phyloP scores from a whole-genome alignment of 1,140 invertebrate species.

The Scaptomyza pallida region DNA sequence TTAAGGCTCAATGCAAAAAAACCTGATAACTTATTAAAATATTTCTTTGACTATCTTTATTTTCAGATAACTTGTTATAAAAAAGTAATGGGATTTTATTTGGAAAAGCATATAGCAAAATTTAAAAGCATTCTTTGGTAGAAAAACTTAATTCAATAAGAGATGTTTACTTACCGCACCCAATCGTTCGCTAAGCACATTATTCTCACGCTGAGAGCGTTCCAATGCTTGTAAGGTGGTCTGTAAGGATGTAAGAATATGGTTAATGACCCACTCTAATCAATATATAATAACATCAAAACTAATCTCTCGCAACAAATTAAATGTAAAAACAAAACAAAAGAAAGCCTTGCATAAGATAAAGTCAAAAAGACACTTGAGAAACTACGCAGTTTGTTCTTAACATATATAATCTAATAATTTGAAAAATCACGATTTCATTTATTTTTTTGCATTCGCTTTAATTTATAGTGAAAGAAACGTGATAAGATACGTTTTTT shows the following conservation, averaged over 20 bases:
- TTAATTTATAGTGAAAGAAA: slow-evolving; percentile 29
- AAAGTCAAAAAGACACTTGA: slow-evolving; percentile 53
- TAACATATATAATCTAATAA: slow-evolving; percentile 62
- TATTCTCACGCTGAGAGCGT: slow-evolving; percentile 87
- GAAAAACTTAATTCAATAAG: too few species aligned
- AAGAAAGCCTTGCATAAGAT: slow-evolving; percentile 67
- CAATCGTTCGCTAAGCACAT: slow-evolving; percentile 87
- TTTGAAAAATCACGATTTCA: slow-evolving; percentile 63
- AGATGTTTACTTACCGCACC: slow-evolving; percentile 84
- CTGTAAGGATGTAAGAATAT: slow-evolving; percentile 47
- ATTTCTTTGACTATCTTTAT: background rate
- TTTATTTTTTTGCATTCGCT: slow-evolving; percentile 8
- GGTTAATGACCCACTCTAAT: background rate
- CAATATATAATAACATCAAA: slow-evolving; percentile 25
- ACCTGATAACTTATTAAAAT: background rate
- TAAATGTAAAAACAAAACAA: slow-evolving; percentile 15
- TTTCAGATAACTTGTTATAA: background rate
- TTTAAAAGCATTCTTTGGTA: too few species aligned
- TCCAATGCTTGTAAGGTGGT: slow-evolving; percentile 86
- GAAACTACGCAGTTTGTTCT: slow-evolving; percentile 67
- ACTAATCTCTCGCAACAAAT: slow-evolving; percentile 1
- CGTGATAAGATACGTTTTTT: slow-evolving; percentile 56
- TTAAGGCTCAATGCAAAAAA: background rate
- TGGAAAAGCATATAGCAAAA: too few species aligned
- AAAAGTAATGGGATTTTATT: background rate